Base-by-base conservation (phyloP, 2,888 invertebrate species). In the Lasioglossum villosulum region DNA sequence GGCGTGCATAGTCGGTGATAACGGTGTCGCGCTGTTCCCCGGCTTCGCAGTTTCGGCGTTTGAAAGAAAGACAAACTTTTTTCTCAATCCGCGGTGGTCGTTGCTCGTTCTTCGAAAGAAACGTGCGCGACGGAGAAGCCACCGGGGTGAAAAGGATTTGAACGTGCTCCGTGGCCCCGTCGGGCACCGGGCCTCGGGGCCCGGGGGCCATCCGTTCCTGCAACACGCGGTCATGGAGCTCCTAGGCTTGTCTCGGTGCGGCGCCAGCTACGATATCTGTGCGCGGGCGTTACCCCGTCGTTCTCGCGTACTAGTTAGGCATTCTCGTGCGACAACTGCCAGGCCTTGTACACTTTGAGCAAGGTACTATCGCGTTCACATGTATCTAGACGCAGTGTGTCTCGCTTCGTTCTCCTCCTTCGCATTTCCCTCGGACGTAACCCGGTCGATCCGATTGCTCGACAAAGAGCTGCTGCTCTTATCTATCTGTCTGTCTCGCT, bases 1-100 rank as follows among this genome's bases (percentile, higher is more conserved):
- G 94, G 93, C 92, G 93, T 91, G 93, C 92, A 93, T 91, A 89
- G 90, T 90, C 86, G 90, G 88, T 86, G 87, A 85, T 86, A 78
- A 73, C 83, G 82, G 75, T 84, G 83, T 81, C 83, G 78, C 77
- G 85, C 39, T 56, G 56, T 56, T 52, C 8, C 39, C 70, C 42
- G 74, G 52, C 48, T 77, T 63, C 68, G 56, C 73, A 27, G 72
- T 77, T 59, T 82, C 73, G 63, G 68, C 74, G n/a, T 70, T 27
- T 59, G 52, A 77, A 70, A 30, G 63, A 63, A 63, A 63, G 63
- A 63, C 16, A 59, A 23, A 48, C 23, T 48, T 23, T 63, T 30
- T 23, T 37, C 56, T 76, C 34, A n/a, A 42, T 71, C n/a, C 66
- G 34, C 52, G 37, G 16, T 30, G 37, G 16, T 63, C 56, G 56